Conservation (phyloP, 64 coral and sea anemone species). For the Exaiptasia diaphana region DNA sequence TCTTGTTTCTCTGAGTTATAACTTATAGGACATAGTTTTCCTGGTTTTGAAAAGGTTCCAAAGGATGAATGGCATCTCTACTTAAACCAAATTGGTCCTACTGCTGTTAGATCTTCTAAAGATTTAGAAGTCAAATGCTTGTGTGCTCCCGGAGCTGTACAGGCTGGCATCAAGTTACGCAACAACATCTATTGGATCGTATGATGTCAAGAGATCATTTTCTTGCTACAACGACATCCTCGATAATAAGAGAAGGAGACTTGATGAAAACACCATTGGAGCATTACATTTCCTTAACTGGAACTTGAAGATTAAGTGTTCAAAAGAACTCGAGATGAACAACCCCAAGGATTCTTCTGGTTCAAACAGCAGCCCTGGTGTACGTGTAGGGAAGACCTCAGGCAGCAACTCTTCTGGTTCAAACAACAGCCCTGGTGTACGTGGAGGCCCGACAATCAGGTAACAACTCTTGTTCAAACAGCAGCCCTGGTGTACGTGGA, state of each 20-base stretch:
- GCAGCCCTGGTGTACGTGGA: too few species aligned
- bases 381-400: too few species aligned
- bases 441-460: too few species aligned
- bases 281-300: constrained; percentile 42
- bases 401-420: too few species aligned
- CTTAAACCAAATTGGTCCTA: constrained; percentile 28
- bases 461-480: too few species aligned
- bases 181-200: constrained; percentile 10
- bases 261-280: constrained; percentile 5
- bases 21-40: constrained; percentile 24
- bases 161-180: background rate
- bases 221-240: constrained; percentile 8
- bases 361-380: too few species aligned
- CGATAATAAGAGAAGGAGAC: background rate
- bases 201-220: constrained; percentile 10
- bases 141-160: background rate
- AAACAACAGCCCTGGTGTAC: too few species aligned
- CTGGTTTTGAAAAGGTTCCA: constrained; percentile 9
- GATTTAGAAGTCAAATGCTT: constrained; percentile 48
- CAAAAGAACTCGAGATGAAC: background rate
- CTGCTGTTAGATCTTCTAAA: constrained; percentile 17
- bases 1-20: background rate
- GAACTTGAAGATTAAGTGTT: constrained; percentile 1
- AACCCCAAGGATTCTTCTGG: too few species aligned
- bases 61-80: constrained; percentile 53